These are phyloP conservation scores for Aegypius monachus DNA, from an alignment of 2,113 vertebrate species.

Conservation along the genomic window DNA sequence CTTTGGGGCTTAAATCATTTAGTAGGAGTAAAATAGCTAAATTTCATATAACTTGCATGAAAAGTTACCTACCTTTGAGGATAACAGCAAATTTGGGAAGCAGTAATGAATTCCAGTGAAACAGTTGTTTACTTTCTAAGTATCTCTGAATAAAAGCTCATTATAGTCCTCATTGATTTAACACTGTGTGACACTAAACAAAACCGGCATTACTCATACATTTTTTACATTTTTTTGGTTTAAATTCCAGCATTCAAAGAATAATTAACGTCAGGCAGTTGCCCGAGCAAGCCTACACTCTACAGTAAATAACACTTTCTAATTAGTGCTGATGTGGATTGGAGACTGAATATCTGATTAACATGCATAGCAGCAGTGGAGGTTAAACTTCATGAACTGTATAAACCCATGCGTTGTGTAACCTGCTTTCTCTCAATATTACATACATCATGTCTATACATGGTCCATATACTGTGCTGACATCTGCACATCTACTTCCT, in stretches of 20 bases:
- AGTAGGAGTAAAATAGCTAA: background rate
- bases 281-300: background rate
- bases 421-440: background rate
- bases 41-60: background rate
- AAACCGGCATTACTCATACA: background rate
- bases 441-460: background rate
- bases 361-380: background rate
- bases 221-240: background rate
- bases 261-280: slow-evolving; percentile 17
- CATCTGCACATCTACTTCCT: background rate
- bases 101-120: background rate
- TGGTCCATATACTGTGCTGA: background rate
- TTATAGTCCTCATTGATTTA: background rate
- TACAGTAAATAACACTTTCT: slow-evolving; percentile 8
- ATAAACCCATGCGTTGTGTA: background rate
- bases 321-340: background rate
- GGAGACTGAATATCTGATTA: background rate
- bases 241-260: background rate
- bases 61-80: background rate
- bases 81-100: background rate
- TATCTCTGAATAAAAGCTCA: background rate
- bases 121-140: background rate
- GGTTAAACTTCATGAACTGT: background rate
- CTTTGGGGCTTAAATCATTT: background rate
- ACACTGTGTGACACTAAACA: background rate